A percentile compares a stretch with the other conserved stretches of the same genome.
These are phyloP conservation scores for Hypercompe scribonia DNA, from an alignment of 2,888 invertebrate species.

Conservation along the genomic window DNA sequence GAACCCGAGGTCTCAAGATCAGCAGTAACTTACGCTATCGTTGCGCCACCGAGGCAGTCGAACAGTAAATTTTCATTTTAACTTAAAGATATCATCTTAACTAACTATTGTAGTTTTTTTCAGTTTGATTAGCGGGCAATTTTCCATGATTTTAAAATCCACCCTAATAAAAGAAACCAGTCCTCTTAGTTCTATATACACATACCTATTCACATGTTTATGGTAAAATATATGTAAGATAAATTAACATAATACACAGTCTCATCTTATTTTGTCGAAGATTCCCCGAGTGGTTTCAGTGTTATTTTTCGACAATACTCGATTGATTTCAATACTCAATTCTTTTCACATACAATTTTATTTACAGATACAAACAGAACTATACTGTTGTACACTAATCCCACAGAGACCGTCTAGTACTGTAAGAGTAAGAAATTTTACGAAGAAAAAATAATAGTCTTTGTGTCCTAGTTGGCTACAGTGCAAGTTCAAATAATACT, in stretches of 20 bases:
- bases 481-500: slow-evolving; percentile 1
- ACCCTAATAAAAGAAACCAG: neutral
- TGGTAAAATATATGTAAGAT: neutral
- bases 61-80: no score
- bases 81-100: neutral
- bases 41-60: no score
- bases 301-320: neutral
- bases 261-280: neutral
- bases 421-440: neutral
- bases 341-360: neutral
- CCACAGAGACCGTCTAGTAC: neutral
- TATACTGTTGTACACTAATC: neutral
- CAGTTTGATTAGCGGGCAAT: neutral
- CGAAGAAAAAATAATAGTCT: neutral
- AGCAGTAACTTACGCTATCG: no score
- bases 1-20: no score
- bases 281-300: neutral
- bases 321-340: neutral
- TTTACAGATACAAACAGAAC: neutral
- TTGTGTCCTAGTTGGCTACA: slow-evolving; percentile 5
- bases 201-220: neutral
- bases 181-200: neutral
- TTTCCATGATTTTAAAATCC: neutral
- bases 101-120: neutral
- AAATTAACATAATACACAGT: neutral